phyloP scores from a whole-genome alignment of 2,888 invertebrate genomes.

The Corbicula japonica region DNA sequence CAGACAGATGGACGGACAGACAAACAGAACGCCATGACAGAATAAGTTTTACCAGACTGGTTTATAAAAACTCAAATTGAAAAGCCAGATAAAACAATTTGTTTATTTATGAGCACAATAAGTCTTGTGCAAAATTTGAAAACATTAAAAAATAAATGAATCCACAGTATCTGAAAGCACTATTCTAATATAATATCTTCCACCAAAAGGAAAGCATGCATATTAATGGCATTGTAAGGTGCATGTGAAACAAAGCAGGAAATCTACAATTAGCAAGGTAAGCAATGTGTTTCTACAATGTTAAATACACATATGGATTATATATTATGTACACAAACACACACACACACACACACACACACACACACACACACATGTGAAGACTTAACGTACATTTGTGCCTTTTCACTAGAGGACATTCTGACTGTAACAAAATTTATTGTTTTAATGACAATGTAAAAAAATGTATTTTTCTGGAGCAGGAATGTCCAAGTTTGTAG shows the following conservation, averaged over 20 bases:
- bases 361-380: not conserved
- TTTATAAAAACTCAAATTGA: constrained; percentile 1
- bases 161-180: constrained; percentile 4
- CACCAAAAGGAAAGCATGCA: constrained; percentile 2
- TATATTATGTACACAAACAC: too few relatives aligned
- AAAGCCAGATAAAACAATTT: constrained; percentile 4
- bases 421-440: not conserved
- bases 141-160: not conserved
- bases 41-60: not conserved
- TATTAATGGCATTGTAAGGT: not conserved
- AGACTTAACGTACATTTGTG: constrained; percentile 1
- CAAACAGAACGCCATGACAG: not conserved
- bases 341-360: too few relatives aligned
- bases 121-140: constrained; percentile 1
- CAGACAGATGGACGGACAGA: constrained; percentile 4
- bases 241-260: not conserved
- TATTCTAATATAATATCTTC: constrained; percentile 1
- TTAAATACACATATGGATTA: constrained; percentile 2
- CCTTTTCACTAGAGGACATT: not conserved
- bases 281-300: constrained; percentile 2
- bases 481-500: constrained; percentile 1
- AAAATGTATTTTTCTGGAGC: constrained; percentile 1
- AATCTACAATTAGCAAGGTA: constrained; percentile 2
- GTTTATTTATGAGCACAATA: constrained; percentile 1
- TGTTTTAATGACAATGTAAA: constrained; percentile 1